These are phyloP conservation scores for Crypturellus undulatus DNA, from an alignment of 2,113 vertebrate species.

Conservation along the genomic window DNA sequence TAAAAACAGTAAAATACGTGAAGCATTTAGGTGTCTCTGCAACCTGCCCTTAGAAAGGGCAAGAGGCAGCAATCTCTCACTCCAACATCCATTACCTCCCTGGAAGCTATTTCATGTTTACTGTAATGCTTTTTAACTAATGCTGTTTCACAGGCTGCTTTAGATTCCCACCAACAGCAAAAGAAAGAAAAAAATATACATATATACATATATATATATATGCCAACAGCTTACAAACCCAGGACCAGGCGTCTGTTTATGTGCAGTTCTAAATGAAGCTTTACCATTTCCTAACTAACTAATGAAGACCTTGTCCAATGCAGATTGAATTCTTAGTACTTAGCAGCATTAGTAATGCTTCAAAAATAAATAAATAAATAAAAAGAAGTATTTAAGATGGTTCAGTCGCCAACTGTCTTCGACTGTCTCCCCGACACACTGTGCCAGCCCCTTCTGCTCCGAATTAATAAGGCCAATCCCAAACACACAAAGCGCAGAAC, in stretches of 20 bases:
- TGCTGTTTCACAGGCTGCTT: constrained; percentile 11
- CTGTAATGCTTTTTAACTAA: constrained; percentile 18
- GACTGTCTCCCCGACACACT: constrained; percentile 38
- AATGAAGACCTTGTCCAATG: constrained; percentile 39
- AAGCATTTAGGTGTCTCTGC: constrained; percentile 6
- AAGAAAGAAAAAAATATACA: neutral
- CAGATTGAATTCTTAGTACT: constrained; percentile 52
- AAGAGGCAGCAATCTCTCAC: neutral
- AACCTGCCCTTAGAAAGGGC: constrained; percentile 38
- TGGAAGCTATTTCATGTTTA: constrained; percentile 16
- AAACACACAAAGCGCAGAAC: constrained; percentile 57
- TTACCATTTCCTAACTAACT: constrained; percentile 37
- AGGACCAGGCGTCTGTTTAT: neutral
- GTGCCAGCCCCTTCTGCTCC: constrained; percentile 53
- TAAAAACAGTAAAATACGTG: constrained; percentile 21
- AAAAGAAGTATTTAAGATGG: neutral
- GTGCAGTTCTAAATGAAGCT: constrained; percentile 13
- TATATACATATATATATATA: no score
- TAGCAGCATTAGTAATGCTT: constrained; percentile 61
- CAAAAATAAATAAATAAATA: neutral
- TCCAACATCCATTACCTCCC: constrained; percentile 20
- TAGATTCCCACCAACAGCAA: neutral
- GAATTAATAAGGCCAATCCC: constrained; percentile 77
- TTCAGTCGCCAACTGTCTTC: constrained; percentile 57
- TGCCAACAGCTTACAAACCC: constrained; percentile 3